Evolutionary conservation across 2,797 vertebrate species (phyloP).

Genomic region (Takifugu rubripes): DNA sequence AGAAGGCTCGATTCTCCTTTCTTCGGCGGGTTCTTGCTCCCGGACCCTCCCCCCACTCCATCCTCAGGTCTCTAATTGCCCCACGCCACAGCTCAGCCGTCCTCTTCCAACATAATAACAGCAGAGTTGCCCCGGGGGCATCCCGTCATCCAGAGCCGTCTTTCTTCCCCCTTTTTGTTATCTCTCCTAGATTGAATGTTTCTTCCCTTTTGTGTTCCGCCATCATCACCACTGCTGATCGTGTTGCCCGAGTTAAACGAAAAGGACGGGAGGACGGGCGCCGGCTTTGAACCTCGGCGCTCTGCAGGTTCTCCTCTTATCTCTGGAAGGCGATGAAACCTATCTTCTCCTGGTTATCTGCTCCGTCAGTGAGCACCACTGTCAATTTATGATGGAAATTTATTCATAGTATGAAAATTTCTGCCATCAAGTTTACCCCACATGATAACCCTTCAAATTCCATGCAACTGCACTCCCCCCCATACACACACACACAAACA

Average conservation of each 20-base stretch:
- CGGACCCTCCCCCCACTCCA: conserved; percentile 59
- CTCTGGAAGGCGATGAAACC: conserved; percentile 10
- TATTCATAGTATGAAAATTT: conserved; percentile 51
- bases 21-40: conserved; percentile 46
- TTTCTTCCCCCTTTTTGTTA: conserved; percentile 64
- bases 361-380: conserved; percentile 19
- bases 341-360: conserved; percentile 26
- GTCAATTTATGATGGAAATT: conserved; percentile 55
- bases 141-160: conserved; percentile 59
- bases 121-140: conserved; percentile 59
- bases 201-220: conserved; percentile 41
- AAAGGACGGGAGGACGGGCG: conserved; percentile 23
- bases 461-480: conserved; percentile 30
- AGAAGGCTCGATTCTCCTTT: conserved; percentile 26
- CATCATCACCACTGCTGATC: conserved; percentile 41
- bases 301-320: conserved; percentile 9
- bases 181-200: conserved; percentile 58
- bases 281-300: conserved; percentile 1
- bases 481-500: not conserved
- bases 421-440: conserved; percentile 42
- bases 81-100: conserved; percentile 58
- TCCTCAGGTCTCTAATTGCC: conserved; percentile 68
- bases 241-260: conserved; percentile 45
- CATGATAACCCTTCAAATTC: conserved; percentile 42
- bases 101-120: conserved; percentile 70